Base-by-base conservation (phyloP, 2,888 invertebrate genomes). In the Drosophila antonietae region DNA sequence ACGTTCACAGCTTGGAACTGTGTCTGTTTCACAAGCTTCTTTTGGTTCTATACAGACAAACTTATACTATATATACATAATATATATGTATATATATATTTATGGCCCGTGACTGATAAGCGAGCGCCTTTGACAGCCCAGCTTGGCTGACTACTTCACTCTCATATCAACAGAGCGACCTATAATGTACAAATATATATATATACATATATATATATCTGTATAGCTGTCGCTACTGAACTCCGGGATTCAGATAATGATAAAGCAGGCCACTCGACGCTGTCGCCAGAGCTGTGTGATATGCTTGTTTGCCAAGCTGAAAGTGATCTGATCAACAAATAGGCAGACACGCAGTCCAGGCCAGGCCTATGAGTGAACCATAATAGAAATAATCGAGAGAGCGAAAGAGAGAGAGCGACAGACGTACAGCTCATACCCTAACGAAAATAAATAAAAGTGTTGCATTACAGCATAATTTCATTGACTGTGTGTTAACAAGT, bases 301-400 rank as follows among this genome's bases (percentile, higher is more conserved):
- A 81, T 75, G 70, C 56, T 66, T 86, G 75, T 85, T 83, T 88
- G 81, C 39, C 73, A 49, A 80, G 75, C 78, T 81, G 79, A 75
- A 84, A 88, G 78, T 88, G 75, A 81, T 79, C 76, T 75, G 81
- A 88, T 88, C 68, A 67, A 77, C 75, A 88, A 75, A 80, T 75
- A 66, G 23, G 55, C 62, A 49, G 23, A 12, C 44, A 44, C 6
- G 51, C 61, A 44, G 28, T 3, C 47, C 28, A 31, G 49, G 49
- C 49, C 49, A 33, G 58, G 61, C 49, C 64, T 61, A 65, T 65
- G 60, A 75, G 41, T 58, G 53, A 58, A 7, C 37, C 43, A 31
- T 33, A 31, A 28, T 28, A 39, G 31, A 47, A 52, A 28, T 14
- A 53, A 52, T 4, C 28, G 12, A 15, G 9, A n/a, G 46, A 18